Evolutionary conservation across 1,140 invertebrate species (phyloP), one percentile per base, ranked within the genome.

Genomic region (Rhagoletis zephyria): DNA sequence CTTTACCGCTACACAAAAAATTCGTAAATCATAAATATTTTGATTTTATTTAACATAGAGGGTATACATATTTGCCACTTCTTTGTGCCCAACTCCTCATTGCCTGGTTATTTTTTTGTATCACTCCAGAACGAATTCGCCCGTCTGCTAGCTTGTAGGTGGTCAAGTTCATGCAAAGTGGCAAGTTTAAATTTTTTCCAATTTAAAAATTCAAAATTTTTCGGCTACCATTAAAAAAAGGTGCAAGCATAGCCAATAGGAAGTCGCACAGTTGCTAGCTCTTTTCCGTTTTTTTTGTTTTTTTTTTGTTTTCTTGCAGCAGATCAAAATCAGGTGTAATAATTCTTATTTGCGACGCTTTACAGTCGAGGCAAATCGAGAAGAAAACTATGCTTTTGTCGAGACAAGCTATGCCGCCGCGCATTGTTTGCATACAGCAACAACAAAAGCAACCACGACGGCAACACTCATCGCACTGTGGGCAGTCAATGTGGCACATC

Each of bases 321-420:
- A 87, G 91, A 92, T 93, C 90, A 90, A 91, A 93, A 92, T 93
- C 92, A 92, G 92, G 91, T 93, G 91, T 92, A 93, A 93, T 92
- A 93, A 93, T 93, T 92, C 90, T 91, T 92, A 92, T 92, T 92
- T 90, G 91, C 89, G 91, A 92, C 90, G 91, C 90, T 92, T 90
- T 89, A 45, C 48, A 85, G 60, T 81, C 30, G 51, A 56, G 51
- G 51, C 60, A 59, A 61, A 60, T 61, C 42, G 42, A 40, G 85
- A 63, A 30, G 42, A 16, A 63, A 56, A 45, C 30, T 59, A 30
- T 42, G 85, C 59, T 16, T 59, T 59, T 63, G 51, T 10, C 5
- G 5, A 56, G 51, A 1, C 51, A 56, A 56, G 30, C 51, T 56
- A 10, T 56, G 10, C 51, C 10, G 3, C 40, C 30, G 60, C 56